These are phyloP conservation scores for Sterna hirundo DNA, from an alignment of 2,113 vertebrate genomes.

Conservation along the genomic window DNA sequence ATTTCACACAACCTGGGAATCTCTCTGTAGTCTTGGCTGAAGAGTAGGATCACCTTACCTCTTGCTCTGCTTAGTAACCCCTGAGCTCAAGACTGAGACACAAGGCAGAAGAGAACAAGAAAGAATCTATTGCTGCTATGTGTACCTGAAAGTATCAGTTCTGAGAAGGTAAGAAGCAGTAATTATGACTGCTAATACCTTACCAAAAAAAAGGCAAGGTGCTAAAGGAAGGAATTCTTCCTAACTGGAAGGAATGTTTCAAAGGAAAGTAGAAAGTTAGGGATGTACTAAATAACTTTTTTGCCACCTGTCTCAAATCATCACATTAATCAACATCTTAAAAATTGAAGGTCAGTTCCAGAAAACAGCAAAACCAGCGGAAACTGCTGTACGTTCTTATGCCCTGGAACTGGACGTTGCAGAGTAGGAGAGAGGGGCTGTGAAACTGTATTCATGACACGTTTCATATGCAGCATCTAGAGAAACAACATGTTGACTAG, in stretches of 20 bases:
- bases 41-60: neutral
- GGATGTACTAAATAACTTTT: neutral
- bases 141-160: neutral
- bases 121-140: neutral
- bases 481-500: neutral
- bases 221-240: neutral
- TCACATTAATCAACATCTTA: neutral
- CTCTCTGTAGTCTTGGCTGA: neutral
- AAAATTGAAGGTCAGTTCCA: neutral
- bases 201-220: neutral
- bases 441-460: neutral
- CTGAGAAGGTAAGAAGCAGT: neutral
- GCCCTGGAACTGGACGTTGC: neutral
- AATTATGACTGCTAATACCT: neutral
- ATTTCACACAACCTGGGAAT: neutral
- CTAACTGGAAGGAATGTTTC: neutral
- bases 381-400: neutral
- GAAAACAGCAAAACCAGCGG: neutral
- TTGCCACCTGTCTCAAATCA: neutral
- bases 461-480: neutral
- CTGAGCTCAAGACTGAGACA: neutral
- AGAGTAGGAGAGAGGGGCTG: fast-evolving
- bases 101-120: neutral
- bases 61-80: neutral
- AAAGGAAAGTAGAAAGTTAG: neutral